Evolutionary conservation across 1,140 invertebrate species (phyloP), one percentile per base, ranked within the genome.

Genomic region (Maniola jurtina): DNA sequence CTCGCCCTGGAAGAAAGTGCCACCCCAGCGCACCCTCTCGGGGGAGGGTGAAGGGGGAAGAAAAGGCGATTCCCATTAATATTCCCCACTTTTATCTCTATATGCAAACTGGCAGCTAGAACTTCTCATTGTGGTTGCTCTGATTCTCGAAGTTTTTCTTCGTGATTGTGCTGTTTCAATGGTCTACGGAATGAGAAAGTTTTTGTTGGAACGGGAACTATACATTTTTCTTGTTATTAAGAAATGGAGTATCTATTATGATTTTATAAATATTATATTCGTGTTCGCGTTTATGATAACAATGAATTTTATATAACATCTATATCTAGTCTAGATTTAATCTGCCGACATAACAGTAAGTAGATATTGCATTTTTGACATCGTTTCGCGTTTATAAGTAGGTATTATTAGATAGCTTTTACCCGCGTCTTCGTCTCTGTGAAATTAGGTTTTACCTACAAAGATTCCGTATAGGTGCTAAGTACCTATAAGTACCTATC

Each of bases 1-100:
- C 76, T 84, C 78, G 73, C 80, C 76, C 72, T 79, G 80, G 79
- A 86, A 86, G 83, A 84, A 84, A 83, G 76, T 77, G 73, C 76
- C 77, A 59, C 75, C 66, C 67, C 69, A 61, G 40, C 71, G 61
- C 65, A 56, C 56, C 59, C 77, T 58, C 60, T 13, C 58, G 56
- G 56, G 65, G 63, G 72, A 61, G 34, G 60, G 33, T 14, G 40
- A 16, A 61, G 59, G 42, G 47, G 62, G 66, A 71, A 68, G 63
- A 72, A 67, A 58, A 61, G 81, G 79, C 79, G 78, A 81, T 82
- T 77, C 85, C 85, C 86, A 90, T 90, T 90, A 90, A 90, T 90
- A 90, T 90, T 88, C 88, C 82, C 86, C 84, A 86, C 84, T 88
- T 90, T 89, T 90, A 90, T 90, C 88, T 90, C 86, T 90, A 90